Conservation (phyloP, 2,888 invertebrate species). For the Chloroclystis v-ata region DNA sequence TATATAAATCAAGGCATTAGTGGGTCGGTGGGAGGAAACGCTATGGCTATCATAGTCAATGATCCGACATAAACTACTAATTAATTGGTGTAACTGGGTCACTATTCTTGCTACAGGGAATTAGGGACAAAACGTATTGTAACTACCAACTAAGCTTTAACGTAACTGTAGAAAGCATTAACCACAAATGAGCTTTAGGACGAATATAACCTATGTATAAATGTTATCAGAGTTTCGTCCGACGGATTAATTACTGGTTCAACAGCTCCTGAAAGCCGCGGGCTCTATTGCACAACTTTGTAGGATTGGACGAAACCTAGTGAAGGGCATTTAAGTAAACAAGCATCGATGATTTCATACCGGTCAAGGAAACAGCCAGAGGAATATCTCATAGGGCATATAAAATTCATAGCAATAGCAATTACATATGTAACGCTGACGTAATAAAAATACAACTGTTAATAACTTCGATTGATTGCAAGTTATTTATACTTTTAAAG, state of each 20-base stretch:
- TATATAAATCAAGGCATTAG: conserved; percentile 63
- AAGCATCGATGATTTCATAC: conserved; percentile 64
- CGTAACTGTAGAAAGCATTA: no score
- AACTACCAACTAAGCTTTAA: no score
- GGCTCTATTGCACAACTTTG: conserved; percentile 50
- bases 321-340: conserved; percentile 62
- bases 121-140: neutral
- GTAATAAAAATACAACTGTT: conserved; percentile 32
- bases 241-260: conserved; percentile 42
- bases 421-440: conserved; percentile 27
- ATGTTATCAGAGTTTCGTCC: no score
- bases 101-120: neutral
- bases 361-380: conserved; percentile 63
- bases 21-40: conserved; percentile 44
- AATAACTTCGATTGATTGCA: conserved; percentile 33
- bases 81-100: conserved; percentile 31
- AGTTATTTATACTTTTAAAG: conserved; percentile 28
- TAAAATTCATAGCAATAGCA: conserved; percentile 31
- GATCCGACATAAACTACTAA: conserved; percentile 36
- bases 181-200: no score
- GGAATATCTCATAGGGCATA: conserved; percentile 45
- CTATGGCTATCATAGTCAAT: conserved; percentile 50
- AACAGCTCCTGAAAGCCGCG: conserved; percentile 46
- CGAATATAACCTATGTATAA: no score
- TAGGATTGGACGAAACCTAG: conserved; percentile 50